Base-by-base conservation (phyloP, 2,888 invertebrate genomes). In the Thelaira solivaga region DNA sequence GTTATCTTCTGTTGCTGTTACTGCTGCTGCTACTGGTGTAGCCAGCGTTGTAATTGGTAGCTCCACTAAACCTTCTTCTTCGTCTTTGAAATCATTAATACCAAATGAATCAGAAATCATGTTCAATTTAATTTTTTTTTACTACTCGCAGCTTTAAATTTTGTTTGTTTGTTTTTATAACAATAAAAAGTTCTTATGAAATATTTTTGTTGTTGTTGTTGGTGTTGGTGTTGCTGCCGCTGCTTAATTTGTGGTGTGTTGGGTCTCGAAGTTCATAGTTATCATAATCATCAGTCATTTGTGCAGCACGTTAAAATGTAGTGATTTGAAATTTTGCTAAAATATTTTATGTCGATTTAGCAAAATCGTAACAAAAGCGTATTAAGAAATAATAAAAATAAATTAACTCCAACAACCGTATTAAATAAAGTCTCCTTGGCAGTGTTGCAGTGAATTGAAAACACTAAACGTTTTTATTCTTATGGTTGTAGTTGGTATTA, bases 391-490 rank as follows among this genome's bases (percentile, higher is more conserved):
- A n/a, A n/a, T n/a, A n/a, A n/a, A n/a, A n/a, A n/a, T 26, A 39
- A 68, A 13, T 55, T 31, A 55, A 67, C 55, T 16, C 55, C 67
- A 68, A 29, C 59, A 57, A 39, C 2, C 57, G 57, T 49, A 49
- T 39, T 29, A 65, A 34, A n/a, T n/a, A n/a, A 69, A 74, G 78
- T 78, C 78, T 78, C 78, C 78, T 78, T 78, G 78, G 78, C 78
- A 78, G 78, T 78, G 78, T 78, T 71, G 53, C 73, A 68, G 67
- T 55, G 76, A 64, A 67, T 65, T 73, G 41, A 57, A 51, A 55
- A 55, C 57, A 73, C 64, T 74, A 69, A 57, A 49, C 55, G 59
- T 51, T 73, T 59, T 53, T 61, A 22, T 47, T 41, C 10, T 16
- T 22, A n/a, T n/a, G n/a, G n/a, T n/a, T n/a, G n/a, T n/a, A n/a